Evolutionary conservation across 1,140 invertebrate species (phyloP), one percentile per base, ranked within the genome.

Genomic region (Ruditapes philippinarum): DNA sequence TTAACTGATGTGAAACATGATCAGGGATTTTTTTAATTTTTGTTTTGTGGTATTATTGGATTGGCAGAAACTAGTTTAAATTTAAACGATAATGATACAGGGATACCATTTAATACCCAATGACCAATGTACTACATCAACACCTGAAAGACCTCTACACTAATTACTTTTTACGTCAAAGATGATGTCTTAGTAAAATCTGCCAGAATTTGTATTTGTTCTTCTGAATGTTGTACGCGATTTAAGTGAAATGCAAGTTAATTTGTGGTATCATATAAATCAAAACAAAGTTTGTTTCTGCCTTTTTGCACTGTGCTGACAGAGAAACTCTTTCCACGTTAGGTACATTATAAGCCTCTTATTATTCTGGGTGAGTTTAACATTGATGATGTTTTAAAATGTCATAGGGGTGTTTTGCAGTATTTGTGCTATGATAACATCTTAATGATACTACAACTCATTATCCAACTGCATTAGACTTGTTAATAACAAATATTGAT

Each of bases 21-120:
- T n/a, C 80, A 68, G 33, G 22, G 14, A 25, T 40, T 68, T 4
- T 12, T 40, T 25, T 83, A 7, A 25, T 40, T 68, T 4, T 12
- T 40, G 31, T 83, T 60, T 38, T 62, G 9, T 19, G 19, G 68
- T 83, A 42, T 65, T n/a, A 49, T 83, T 81, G 79, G 51, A n/a
- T 83, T 83, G 17, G 31, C 80, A n/a, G 80, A 83, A 83, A 68
- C 57, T 25, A 65, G 60, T 68, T 68, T 83, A 49, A 4, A 42
- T 42, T 1, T 9, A 11, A 83, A 28, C 14, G 80, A 83, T 65
- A 83, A 28, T 14, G n/a, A 83, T 83, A 28, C 12, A 83, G n/a
- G 80, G 80, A 83, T 83, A 38, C 33, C 19, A 65, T 40, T 38
- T 83, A 17, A 68, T 68, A 19, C n/a, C 31, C 9, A 68, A 68